These are phyloP conservation scores for Lepidiolamprologus cunningtoni DNA, from an alignment of 2,113 vertebrate genomes.

Conservation along the genomic window DNA sequence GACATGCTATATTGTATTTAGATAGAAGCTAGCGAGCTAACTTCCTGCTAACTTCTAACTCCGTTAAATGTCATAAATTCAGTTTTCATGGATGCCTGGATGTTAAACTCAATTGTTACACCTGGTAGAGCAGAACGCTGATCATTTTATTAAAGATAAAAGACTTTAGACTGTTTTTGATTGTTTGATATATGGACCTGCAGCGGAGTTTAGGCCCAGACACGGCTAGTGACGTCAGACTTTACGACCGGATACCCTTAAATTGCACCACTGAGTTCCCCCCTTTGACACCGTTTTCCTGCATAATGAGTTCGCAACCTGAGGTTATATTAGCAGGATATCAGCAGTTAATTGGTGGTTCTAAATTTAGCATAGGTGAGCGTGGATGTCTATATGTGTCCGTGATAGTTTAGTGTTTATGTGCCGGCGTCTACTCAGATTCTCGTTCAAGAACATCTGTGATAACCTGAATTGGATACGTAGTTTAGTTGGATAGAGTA, in stretches of 20 bases:
- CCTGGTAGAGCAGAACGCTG: rapidly evolving
- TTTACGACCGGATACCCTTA: rapidly evolving
- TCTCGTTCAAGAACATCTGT: not conserved
- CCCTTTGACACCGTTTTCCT: not conserved
- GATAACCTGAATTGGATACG: not conserved
- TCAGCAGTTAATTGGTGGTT: rapidly evolving
- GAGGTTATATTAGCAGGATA: not conserved
- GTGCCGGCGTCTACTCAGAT: not conserved
- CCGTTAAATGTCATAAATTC: rapidly evolving
- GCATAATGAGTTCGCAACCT: rapidly evolving
- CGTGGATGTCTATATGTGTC: not conserved
- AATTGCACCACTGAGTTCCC: not conserved
- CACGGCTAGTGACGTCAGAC: too few relatives aligned
- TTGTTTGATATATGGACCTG: too few relatives aligned
- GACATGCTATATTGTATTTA: not conserved
- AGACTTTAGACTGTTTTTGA: rapidly evolving
- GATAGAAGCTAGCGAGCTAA: rapidly evolving
- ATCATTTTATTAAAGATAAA: rapidly evolving
- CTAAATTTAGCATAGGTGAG: not conserved
- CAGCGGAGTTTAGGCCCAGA: too few relatives aligned
- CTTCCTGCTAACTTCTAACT: rapidly evolving
- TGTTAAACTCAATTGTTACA: rapidly evolving
- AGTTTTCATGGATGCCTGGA: not conserved
- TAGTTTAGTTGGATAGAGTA: not conserved
- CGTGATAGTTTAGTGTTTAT: not conserved